Evolutionary conservation across 2,113 vertebrate species (phyloP).

Genomic region (Mystacornis crossleyi): DNA sequence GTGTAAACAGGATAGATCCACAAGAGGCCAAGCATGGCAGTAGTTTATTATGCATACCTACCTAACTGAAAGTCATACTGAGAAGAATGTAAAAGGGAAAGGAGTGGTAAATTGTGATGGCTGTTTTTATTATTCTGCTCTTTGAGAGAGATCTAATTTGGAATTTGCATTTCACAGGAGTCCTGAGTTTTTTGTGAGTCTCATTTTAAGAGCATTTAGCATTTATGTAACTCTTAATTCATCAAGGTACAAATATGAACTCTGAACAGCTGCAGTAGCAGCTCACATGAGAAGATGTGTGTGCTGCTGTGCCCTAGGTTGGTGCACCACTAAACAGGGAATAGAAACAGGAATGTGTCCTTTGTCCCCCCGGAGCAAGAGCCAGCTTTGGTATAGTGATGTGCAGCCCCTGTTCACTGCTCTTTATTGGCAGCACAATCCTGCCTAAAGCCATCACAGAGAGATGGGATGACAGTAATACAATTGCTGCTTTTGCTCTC

Average conservation of each 20-base stretch:
- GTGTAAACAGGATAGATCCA: conserved; percentile 51
- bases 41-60: conserved; percentile 39
- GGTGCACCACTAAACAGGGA: neutral
- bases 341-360: neutral
- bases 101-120: conserved; percentile 15
- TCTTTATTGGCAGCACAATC: neutral
- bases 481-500: neutral
- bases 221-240: conserved; percentile 18
- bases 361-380: neutral
- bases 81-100: conserved; percentile 46
- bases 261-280: neutral
- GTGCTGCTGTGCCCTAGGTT: neutral
- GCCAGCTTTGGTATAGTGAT: neutral
- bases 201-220: conserved; percentile 9
- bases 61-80: neutral
- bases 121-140: conserved; percentile 27
- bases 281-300: neutral
- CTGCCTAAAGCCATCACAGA: neutral
- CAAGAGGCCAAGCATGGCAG: conserved; percentile 16
- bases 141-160: neutral
- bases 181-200: neutral
- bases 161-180: neutral
- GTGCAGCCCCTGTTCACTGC: neutral
- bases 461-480: neutral
- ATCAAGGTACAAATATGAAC: neutral